Percentiles rank a stretch among this genome's conserved stretches.
Evolutionary conservation across 92 coral and sea anemone genomes (phyloP).

Genomic region (Anthopleura xanthogrammica): DNA sequence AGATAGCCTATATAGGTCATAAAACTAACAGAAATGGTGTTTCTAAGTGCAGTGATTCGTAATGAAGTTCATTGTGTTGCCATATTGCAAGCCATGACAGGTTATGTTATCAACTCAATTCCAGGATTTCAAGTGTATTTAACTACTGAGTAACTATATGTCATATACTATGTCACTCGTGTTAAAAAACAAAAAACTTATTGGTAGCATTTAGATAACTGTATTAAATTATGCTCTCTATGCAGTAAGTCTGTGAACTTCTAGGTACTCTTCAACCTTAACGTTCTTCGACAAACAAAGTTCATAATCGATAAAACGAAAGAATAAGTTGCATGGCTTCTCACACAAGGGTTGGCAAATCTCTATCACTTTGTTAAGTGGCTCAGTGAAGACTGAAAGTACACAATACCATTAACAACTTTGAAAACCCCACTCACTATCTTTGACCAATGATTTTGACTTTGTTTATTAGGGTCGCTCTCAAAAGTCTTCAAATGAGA

Average conservation of each 20-base stretch:
- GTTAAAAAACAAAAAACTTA: too few relatives aligned
- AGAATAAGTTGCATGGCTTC: neutral
- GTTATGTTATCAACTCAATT: neutral
- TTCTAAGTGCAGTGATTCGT: too few relatives aligned
- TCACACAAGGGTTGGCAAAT: neutral
- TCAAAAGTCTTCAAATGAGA: slow-evolving; percentile 25
- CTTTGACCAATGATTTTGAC: neutral
- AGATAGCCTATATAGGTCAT: too few relatives aligned
- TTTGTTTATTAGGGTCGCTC: slow-evolving; percentile 4
- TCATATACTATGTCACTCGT: too few relatives aligned
- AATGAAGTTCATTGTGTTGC: too few relatives aligned
- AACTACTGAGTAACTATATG: neutral
- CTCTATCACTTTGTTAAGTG: neutral
- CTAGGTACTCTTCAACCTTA: neutral
- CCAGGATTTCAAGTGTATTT: neutral
- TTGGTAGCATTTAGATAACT: too few relatives aligned
- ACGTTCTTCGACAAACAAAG: neutral
- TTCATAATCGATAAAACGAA: neutral
- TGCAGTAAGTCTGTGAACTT: neutral
- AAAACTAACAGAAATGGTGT: too few relatives aligned
- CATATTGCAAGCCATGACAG: too few relatives aligned
- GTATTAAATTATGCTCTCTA: neutral
- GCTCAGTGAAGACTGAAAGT: neutral
- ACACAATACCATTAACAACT: neutral
- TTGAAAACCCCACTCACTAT: neutral